A percentile compares a stretch with the other conserved stretches of the same genome.
phyloP scores from a whole-genome alignment of 2,888 invertebrate species.

The Andricus curvator region DNA sequence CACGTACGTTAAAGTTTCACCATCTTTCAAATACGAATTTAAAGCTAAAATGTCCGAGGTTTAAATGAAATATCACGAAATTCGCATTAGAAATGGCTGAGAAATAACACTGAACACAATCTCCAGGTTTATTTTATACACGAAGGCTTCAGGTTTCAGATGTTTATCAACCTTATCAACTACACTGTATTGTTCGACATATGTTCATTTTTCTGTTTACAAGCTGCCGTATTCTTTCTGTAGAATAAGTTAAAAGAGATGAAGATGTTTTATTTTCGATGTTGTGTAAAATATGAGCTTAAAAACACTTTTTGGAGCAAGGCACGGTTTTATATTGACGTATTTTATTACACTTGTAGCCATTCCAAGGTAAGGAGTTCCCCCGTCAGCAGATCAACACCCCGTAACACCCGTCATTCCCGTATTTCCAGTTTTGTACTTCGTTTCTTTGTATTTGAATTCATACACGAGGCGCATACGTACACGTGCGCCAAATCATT shows the following conservation, averaged over 20 bases:
- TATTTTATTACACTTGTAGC: too few relatives aligned
- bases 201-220: not conserved
- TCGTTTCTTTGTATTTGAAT: too few relatives aligned
- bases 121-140: not conserved
- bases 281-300: not conserved
- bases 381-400: too few relatives aligned
- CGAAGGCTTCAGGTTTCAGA: not conserved
- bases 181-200: not conserved
- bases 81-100: not conserved
- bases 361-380: too few relatives aligned
- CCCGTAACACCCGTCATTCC: too few relatives aligned
- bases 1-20: not conserved
- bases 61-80: constrained; percentile 1
- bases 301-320: constrained; percentile 12
- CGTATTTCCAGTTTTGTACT: too few relatives aligned
- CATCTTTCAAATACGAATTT: not conserved
- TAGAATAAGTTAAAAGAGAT: not conserved
- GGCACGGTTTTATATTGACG: constrained; percentile 15
- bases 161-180: constrained; percentile 1
- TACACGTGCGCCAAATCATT: too few relatives aligned
- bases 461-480: too few relatives aligned
- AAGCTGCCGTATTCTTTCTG: not conserved
- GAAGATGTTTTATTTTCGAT: not conserved
- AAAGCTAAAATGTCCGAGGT: not conserved
- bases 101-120: constrained; percentile 1